Evolutionary conservation across 2,888 invertebrate species (phyloP), one percentile per base, ranked within the genome.

Genomic region (Cataglyphis rosenhaueri): DNA sequence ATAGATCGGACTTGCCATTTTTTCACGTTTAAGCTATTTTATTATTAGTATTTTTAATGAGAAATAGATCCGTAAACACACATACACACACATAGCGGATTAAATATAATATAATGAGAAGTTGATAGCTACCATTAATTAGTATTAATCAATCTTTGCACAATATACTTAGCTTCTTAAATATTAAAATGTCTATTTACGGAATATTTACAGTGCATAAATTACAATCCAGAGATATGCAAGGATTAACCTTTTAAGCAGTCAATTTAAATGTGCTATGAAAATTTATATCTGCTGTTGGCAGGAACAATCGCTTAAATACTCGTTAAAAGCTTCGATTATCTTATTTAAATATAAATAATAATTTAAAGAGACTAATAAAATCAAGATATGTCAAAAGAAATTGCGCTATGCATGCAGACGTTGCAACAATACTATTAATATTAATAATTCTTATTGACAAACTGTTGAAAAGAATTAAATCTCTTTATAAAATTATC

Each of bases 171-270:
- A 68, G 1, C 10, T 3, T 68, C 29, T 32, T 68, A 68, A 68
- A 52, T 68, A 68, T 71, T 38, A 15, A 71, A 71, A 57, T 21
- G 10, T 71, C 35, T 55, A 52, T 52, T 52, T 70, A 57, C 15
- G 55, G 9, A 38, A 71, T 57, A 57, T 57, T 71, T 57, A 57
- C 57, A 35, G 10, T 57, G 21, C 21, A 71, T 71, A 57, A 71
- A 55, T 55, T 21, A 70, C 21, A 70, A 70, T 38, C 25, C 18
- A n/a, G 9, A n/a, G 9, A 3, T 70, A 52, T 57, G 55, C 25
- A 71, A 57, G 21, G 21, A 18, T 57, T 70, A 55, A 70, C 70
- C 35, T 71, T 71, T 71, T 55, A 55, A 71, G 18, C 70, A 9
- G 35, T 38, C 15, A 35, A 71, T 71, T 57, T 57, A 71, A 57